Percentiles rank a stretch among this genome's conserved stretches.
phyloP scores from a whole-genome alignment of 2,888 invertebrate genomes.

The Drosophila basisetae region DNA sequence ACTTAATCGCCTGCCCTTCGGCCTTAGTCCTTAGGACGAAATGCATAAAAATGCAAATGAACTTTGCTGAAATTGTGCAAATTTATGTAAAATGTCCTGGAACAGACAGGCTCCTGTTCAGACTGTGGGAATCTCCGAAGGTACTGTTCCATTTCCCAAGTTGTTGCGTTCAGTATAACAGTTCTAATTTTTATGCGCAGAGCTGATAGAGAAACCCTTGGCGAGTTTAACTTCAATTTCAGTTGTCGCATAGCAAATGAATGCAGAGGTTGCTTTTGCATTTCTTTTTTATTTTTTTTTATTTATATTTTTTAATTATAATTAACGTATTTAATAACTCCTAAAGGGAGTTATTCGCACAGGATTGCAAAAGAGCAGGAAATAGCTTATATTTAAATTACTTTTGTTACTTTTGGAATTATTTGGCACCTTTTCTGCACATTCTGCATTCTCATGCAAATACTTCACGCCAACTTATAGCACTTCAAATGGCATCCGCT shows the following conservation, averaged over 20 bases:
- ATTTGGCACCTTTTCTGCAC: slow-evolving; percentile 45
- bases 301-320: slow-evolving; percentile 1
- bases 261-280: slow-evolving; percentile 3
- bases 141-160: slow-evolving; percentile 45
- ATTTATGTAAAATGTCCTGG: slow-evolving; percentile 62
- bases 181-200: slow-evolving; percentile 48
- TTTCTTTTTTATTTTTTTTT: not conserved
- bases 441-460: slow-evolving; percentile 74
- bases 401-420: slow-evolving; percentile 16
- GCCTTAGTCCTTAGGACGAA: slow-evolving; percentile 18
- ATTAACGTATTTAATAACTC: slow-evolving; percentile 8
- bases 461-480: slow-evolving; percentile 69
- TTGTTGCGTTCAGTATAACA: slow-evolving; percentile 34
- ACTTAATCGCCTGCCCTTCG: not conserved
- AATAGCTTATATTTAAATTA: slow-evolving; percentile 30
- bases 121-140: not conserved
- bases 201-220: not conserved
- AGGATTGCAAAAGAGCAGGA: slow-evolving; percentile 10
- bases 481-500: slow-evolving; percentile 64
- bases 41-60: slow-evolving; percentile 74
- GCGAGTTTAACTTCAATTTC: not conserved
- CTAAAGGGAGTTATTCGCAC: slow-evolving; percentile 5
- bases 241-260: slow-evolving; percentile 29
- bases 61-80: slow-evolving; percentile 58
- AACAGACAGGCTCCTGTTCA: slow-evolving; percentile 11